Percentiles rank a stretch among this genome's conserved stretches.
Conservation (phyloP, 1,140 invertebrate species). For the Heliconius hermathena region DNA sequence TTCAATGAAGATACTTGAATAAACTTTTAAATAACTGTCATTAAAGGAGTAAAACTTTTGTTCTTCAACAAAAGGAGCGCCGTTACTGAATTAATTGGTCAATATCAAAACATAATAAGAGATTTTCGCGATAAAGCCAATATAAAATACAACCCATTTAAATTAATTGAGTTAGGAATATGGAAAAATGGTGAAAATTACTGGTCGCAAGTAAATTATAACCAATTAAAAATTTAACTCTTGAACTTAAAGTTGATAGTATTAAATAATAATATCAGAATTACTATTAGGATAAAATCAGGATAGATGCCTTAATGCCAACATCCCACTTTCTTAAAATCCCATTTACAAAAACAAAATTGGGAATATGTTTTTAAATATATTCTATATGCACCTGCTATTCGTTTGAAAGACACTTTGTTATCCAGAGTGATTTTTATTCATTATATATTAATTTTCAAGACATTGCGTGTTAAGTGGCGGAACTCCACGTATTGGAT, state of each 20-base stretch:
- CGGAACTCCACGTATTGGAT: too few species aligned
- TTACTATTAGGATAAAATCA: too few species aligned
- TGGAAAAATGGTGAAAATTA: not conserved
- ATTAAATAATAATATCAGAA: not conserved
- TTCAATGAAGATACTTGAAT: slow-evolving; percentile 16
- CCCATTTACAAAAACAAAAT: too few species aligned
- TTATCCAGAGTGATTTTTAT: too few species aligned
- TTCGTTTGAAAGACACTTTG: too few species aligned
- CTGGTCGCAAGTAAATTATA: not conserved
- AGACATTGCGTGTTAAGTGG: too few species aligned
- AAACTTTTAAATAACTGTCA: slow-evolving; percentile 19
- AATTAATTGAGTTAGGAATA: not conserved
- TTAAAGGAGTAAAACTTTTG: slow-evolving; percentile 25
- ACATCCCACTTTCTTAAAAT: too few species aligned
- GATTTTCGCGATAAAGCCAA: slow-evolving; percentile 10
- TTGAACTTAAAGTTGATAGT: not conserved
- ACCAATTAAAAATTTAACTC: not conserved
- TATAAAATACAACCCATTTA: slow-evolving; percentile 10
- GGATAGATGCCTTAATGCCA: too few species aligned
- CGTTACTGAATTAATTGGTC: slow-evolving; percentile 24
- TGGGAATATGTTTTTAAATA: too few species aligned
- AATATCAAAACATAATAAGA: slow-evolving; percentile 17
- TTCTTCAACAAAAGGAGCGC: slow-evolving; percentile 18
- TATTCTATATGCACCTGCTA: too few species aligned
- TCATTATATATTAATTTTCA: too few species aligned